Evolutionary conservation across 2,888 invertebrate species (phyloP).

Genomic region (Sepiola atlantica): DNA sequence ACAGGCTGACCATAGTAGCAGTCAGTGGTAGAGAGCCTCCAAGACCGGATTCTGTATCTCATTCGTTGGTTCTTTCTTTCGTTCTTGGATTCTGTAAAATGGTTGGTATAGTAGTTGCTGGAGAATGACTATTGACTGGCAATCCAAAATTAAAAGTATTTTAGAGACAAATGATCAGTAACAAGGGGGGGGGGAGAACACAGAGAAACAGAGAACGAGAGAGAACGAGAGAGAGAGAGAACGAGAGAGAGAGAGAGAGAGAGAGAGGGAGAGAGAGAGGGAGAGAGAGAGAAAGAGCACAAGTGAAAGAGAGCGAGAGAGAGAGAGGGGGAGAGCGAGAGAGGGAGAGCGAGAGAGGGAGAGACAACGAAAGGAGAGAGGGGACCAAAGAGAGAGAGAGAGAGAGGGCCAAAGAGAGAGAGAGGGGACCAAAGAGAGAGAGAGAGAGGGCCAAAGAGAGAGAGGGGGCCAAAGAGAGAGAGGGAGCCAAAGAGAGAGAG

Average conservation of each 20-base stretch:
- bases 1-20: slow-evolving; percentile 21
- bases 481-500: no score
- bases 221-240: not conserved
- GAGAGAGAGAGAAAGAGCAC: not conserved
- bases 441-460: not conserved
- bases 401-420: not conserved
- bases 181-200: no score
- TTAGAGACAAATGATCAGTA: not conserved
- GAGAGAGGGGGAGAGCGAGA: not conserved
- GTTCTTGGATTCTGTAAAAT: not conserved
- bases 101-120: not conserved
- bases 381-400: not conserved
- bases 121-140: not conserved
- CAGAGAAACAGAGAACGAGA: not conserved
- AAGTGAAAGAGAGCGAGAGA: not conserved
- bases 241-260: not conserved
- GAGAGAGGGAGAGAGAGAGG: not conserved
- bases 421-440: not conserved
- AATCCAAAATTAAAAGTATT: not conserved
- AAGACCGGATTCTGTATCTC: not conserved
- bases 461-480: not conserved
- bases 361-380: no score
- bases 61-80: no score
- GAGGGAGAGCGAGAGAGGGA: not conserved
- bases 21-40: not conserved